Percentiles rank a stretch among this genome's conserved stretches.
phyloP scores from a whole-genome alignment of 2,888 invertebrate species.

The Platycheirus rosarum region DNA sequence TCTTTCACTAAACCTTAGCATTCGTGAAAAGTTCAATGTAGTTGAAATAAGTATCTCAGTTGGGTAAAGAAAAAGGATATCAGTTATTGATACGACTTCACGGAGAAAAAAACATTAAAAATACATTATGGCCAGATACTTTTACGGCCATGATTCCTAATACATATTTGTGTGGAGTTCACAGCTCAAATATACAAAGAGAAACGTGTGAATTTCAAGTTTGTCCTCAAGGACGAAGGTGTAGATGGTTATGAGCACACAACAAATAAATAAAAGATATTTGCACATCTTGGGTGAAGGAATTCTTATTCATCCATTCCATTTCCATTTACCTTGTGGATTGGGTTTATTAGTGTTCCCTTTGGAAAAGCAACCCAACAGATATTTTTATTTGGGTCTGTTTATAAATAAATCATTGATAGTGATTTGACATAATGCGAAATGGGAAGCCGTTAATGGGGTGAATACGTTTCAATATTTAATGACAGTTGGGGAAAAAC shows the following conservation, averaged over 20 bases:
- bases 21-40: constrained; percentile 4
- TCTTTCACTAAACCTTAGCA: background rate
- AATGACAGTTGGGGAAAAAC: constrained; percentile 16
- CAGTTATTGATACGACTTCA: constrained; percentile 27
- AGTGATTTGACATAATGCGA: constrained; percentile 50
- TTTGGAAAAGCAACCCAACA: background rate
- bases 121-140: constrained; percentile 59
- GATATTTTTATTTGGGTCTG: constrained; percentile 24
- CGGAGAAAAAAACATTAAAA: constrained; percentile 55
- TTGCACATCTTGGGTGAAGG: background rate
- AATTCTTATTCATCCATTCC: constrained; percentile 3
- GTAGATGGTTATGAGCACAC: background rate
- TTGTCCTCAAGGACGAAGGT: background rate
- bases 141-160: constrained; percentile 41
- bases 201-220: constrained; percentile 12
- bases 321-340: background rate
- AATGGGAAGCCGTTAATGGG: constrained; percentile 34
- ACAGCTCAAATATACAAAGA: background rate
- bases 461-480: constrained; percentile 45
- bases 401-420: constrained; percentile 65
- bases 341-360: constrained; percentile 2
- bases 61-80: background rate
- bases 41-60: background rate
- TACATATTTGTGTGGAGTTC: constrained; percentile 2
- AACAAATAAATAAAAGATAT: constrained; percentile 19